phyloP scores from a whole-genome alignment of 2,888 invertebrate genomes.

The Halictus quadricinctus region DNA sequence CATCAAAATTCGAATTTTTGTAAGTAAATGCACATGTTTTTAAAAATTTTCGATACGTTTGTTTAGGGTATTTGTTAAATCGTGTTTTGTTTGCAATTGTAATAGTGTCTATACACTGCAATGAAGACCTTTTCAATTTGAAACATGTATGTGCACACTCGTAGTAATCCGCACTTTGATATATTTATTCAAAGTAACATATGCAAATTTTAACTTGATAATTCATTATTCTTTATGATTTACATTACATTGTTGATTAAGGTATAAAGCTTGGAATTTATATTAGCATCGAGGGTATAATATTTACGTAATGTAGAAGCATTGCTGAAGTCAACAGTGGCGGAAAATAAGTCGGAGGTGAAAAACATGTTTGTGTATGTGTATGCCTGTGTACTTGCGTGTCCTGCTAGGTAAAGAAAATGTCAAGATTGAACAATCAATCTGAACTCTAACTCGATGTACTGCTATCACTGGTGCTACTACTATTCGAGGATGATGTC shows the following conservation, averaged over 20 bases:
- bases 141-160: constrained; percentile 14
- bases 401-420: constrained; percentile 72
- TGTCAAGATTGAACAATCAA: constrained; percentile 68
- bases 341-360: constrained; percentile 59
- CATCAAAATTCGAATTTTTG: constrained; percentile 40
- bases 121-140: constrained; percentile 26
- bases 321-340: constrained; percentile 50
- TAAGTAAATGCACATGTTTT: constrained; percentile 39
- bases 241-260: constrained; percentile 46
- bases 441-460: constrained; percentile 75
- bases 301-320: constrained; percentile 52
- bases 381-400: constrained; percentile 56
- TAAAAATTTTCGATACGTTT: constrained; percentile 11
- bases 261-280: constrained; percentile 54
- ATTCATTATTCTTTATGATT: constrained; percentile 46
- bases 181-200: constrained; percentile 42
- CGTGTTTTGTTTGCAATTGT: constrained; percentile 16
- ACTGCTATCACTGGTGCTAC: constrained; percentile 71
- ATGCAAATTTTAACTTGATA: constrained; percentile 49
- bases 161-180: constrained; percentile 32
- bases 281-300: constrained; percentile 40
- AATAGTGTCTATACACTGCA: constrained; percentile 20
- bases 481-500: constrained; percentile 68
- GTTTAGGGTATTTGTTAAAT: constrained; percentile 24
- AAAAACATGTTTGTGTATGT: constrained; percentile 61